phyloP scores from a whole-genome alignment of 1,140 invertebrate species.

The Trichonephila inaurata region DNA sequence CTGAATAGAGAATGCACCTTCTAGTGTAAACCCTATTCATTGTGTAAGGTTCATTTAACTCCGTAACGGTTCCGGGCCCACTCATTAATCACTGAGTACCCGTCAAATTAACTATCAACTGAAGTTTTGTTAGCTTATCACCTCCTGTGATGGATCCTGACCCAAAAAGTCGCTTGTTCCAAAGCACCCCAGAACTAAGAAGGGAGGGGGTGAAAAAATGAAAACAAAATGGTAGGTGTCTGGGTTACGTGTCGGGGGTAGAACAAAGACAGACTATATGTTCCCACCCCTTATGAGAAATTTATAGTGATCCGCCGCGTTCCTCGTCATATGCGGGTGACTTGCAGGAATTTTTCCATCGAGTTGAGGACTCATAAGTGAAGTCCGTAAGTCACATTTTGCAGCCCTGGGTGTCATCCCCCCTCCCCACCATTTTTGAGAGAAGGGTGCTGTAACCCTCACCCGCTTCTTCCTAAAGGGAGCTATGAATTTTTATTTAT shows the following conservation, averaged over 20 bases:
- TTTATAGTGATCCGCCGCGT: conserved; percentile 32
- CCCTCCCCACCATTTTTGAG: too few species aligned
- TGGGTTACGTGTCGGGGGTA: conserved; percentile 63
- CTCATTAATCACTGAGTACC: conserved; percentile 22
- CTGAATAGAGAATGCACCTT: not conserved
- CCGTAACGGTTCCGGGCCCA: not conserved
- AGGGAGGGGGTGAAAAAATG: not conserved
- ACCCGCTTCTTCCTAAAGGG: not conserved
- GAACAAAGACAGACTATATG: conserved; percentile 59
- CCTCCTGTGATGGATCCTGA: conserved; percentile 11
- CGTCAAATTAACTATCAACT: conserved; percentile 38
- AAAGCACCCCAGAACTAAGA: not conserved
- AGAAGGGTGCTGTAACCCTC: not conserved
- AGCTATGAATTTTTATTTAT: not conserved
- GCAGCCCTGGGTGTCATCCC: conserved; percentile 1
- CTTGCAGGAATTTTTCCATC: conserved; percentile 67
- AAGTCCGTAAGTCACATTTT: conserved; percentile 43
- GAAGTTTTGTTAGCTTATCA: not conserved
- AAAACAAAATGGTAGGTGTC: conserved; percentile 58
- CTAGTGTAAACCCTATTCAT: not conserved
- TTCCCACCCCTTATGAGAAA: conserved; percentile 16
- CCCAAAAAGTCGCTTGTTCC: not conserved
- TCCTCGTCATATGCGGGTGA: conserved; percentile 66
- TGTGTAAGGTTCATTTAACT: conserved; percentile 10
- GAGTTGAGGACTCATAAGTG: conserved; percentile 43